Base-by-base conservation (phyloP, 2,797 vertebrate species). In the Sarcophilus harrisii region DNA sequence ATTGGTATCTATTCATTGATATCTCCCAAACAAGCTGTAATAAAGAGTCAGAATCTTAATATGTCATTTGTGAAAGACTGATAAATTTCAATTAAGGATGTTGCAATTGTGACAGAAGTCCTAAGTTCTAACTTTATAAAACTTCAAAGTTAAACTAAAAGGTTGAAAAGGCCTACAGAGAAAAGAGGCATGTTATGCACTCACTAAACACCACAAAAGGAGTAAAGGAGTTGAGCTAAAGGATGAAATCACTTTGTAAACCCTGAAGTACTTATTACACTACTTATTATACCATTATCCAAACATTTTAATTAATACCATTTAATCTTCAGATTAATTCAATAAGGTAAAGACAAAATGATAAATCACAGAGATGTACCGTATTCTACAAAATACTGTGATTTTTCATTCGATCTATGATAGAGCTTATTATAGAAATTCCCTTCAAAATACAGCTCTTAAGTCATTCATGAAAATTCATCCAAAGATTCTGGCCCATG, bases 271-370 rank as follows among this genome's bases (percentile, higher is more conserved):
- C n/a, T 73, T 38, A 73, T 38, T 49, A 49, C 49, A 49, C 96
- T 90, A 93, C 32, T 54, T 90, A 92, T 95, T 14, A 81, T 1
- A 38, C 57, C 90, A 90, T 45, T 92, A 29, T 21, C n/a, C 49
- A 92, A 95, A 90, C 27, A 95, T 92, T 95, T 92, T 91, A 95
- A 95, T 38, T 27, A 96, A 92, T 94, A 95, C 52, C 90, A 58
- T 95, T 62, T 73, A 38, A 92, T 3, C 94, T 57, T 49, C 62
- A 95, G 55, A 89, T 93, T 52, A 90, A 54, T 92, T 28, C 38
- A 96, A 92, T 73, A 27, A 73, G 32, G 16, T 38, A 73, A 73
- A 73, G 62, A 66, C 30, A 66, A 66, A 66, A 16, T 66, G 62
- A 66, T n/a, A 66, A 66, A n/a, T 13, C 62, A 66, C 5, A 66